A percentile compares a stretch with the other conserved stretches of the same genome.
These are phyloP conservation scores for Panzeria rudis DNA, from an alignment of 2,888 invertebrate genomes.

Conservation along the genomic window DNA sequence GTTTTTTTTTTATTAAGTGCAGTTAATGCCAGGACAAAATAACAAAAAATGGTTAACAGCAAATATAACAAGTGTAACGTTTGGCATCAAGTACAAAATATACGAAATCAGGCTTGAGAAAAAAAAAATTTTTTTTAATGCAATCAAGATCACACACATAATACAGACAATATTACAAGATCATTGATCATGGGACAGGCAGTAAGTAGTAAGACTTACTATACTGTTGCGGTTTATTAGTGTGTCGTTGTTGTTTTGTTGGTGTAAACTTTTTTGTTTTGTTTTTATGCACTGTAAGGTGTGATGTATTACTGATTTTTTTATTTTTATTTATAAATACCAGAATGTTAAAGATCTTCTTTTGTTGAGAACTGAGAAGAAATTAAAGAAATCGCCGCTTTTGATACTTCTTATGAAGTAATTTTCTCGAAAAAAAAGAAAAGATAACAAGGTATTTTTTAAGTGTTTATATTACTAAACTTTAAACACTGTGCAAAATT, in stretches of 20 bases:
- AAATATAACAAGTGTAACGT: constrained; percentile 69
- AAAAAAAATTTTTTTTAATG: constrained; percentile 58
- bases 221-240: constrained; percentile 24
- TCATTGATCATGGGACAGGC: constrained; percentile 69
- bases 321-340: constrained; percentile 42
- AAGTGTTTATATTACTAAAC: not conserved
- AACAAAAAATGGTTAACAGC: constrained; percentile 21
- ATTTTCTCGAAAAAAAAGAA: constrained; percentile 52
- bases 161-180: constrained; percentile 71
- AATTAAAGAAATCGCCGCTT: constrained; percentile 60
- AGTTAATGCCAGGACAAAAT: constrained; percentile 30
- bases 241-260: constrained; percentile 25
- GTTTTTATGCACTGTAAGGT: constrained; percentile 49
- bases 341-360: constrained; percentile 58
- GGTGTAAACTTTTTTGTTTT: not conserved
- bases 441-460: constrained; percentile 47
- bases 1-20: constrained; percentile 11
- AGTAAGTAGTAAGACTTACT: constrained; percentile 2
- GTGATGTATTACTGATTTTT: constrained; percentile 65
- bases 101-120: constrained; percentile 23
- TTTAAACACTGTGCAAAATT: constrained; percentile 26
- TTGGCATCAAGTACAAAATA: constrained; percentile 66
- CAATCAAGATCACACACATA: constrained; percentile 72
- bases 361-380: constrained; percentile 35
- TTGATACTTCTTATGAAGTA: constrained; percentile 60